A percentile compares a stretch with the other conserved stretches of the same genome.
Evolutionary conservation across 2,888 invertebrate genomes (phyloP).

Genomic region (Aphodius granarius): DNA sequence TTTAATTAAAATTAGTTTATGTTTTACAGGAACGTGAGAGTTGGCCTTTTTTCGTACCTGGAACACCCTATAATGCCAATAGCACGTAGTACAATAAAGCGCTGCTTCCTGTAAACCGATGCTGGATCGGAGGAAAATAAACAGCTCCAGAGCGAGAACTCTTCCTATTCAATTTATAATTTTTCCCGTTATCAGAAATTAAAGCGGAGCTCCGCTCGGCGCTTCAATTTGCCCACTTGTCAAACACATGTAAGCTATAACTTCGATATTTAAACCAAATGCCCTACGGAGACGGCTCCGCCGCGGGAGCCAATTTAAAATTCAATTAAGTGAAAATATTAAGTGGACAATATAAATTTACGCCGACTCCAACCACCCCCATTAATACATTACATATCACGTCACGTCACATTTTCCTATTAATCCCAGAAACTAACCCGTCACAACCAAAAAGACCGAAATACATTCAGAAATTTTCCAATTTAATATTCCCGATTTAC

Average conservation of each 20-base stretch:
- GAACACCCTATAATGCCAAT: background rate
- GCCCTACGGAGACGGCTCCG: background rate
- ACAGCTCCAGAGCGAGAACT: background rate
- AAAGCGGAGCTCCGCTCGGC: background rate
- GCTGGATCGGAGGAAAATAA: background rate
- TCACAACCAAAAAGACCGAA: background rate
- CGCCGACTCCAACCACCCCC: background rate
- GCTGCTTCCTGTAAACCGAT: background rate
- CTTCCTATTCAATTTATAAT: background rate
- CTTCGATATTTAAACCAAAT: background rate
- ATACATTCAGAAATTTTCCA: background rate
- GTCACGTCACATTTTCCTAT: background rate
- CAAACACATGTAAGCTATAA: background rate
- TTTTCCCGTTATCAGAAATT: background rate
- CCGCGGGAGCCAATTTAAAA: background rate
- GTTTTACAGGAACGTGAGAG: background rate
- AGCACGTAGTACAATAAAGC: background rate
- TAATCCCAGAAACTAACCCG: background rate
- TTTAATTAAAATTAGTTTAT: background rate
- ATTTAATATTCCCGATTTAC: background rate
- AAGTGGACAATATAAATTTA: slow-evolving; percentile 13
- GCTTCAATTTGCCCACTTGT: background rate
- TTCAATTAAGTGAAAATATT: slow-evolving; percentile 3
- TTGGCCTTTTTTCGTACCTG: background rate
- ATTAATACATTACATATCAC: background rate